A percentile compares a stretch with the other conserved stretches of the same genome.
Evolutionary conservation across 2,888 invertebrate genomes (phyloP).

Genomic region (Noctua pronuba): DNA sequence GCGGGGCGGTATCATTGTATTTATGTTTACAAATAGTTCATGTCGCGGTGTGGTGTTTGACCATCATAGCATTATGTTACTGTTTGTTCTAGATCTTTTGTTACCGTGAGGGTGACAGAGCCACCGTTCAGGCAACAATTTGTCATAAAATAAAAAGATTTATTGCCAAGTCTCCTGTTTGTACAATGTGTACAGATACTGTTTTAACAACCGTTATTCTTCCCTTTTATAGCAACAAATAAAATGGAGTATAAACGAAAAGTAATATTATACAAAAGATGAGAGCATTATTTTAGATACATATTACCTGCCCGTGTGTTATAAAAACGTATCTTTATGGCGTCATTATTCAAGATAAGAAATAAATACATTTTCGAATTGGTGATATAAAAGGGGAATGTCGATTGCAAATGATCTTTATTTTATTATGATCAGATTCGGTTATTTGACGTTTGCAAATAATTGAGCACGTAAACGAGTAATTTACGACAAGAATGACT

Average conservation of each 20-base stretch:
- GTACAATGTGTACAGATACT: slow-evolving; percentile 82
- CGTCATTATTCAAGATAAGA: slow-evolving; percentile 74
- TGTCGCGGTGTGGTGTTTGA: slow-evolving; percentile 82
- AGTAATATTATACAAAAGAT: slow-evolving; percentile 85
- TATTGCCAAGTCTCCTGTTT: slow-evolving; percentile 81
- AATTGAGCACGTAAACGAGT: slow-evolving; percentile 19
- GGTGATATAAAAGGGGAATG: slow-evolving; percentile 51
- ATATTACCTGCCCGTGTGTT: slow-evolving; percentile 75
- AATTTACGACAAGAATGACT: slow-evolving; percentile 37
- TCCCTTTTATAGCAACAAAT: slow-evolving; percentile 88
- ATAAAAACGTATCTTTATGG: slow-evolving; percentile 76
- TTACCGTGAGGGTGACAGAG: slow-evolving; percentile 80
- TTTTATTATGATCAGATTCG: slow-evolving; percentile 57
- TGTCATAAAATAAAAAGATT: slow-evolving; percentile 91
- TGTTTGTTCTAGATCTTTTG: slow-evolving; percentile 89
- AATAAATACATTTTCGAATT: slow-evolving; percentile 64
- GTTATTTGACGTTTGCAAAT: slow-evolving; percentile 34
- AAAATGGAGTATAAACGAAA: slow-evolving; percentile 86
- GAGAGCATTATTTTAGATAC: slow-evolving; percentile 81
- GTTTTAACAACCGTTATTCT: slow-evolving; percentile 87
- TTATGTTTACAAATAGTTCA: slow-evolving; percentile 85
- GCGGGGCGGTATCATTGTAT: slow-evolving; percentile 82
- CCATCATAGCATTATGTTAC: slow-evolving; percentile 85
- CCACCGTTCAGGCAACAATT: slow-evolving; percentile 85
- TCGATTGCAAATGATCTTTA: slow-evolving; percentile 55